A percentile compares a stretch with the other conserved stretches of the same genome.
Evolutionary conservation across 2,113 vertebrate species (phyloP).

Genomic region (Spheniscus mendiculus): DNA sequence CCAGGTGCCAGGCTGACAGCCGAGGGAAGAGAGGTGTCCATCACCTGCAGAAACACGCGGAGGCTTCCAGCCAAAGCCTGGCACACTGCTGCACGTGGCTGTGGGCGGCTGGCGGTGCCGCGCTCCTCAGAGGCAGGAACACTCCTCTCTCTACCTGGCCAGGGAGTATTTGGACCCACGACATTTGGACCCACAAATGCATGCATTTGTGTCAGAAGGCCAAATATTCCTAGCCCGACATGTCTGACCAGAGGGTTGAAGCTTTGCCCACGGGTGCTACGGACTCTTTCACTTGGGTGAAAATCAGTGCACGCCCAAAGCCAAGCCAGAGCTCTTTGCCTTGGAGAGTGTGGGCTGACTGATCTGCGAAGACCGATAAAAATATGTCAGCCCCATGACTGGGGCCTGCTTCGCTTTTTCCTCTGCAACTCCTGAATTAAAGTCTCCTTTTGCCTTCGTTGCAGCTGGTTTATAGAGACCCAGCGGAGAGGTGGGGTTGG

Average conservation of each 20-base stretch:
- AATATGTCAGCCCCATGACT: too few relatives aligned
- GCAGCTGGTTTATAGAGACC: background rate
- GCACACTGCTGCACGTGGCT: background rate
- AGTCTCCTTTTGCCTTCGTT: too few relatives aligned
- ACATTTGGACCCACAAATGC: background rate
- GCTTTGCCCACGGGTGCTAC: background rate
- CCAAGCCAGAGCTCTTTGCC: background rate
- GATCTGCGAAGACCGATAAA: background rate
- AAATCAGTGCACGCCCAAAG: background rate
- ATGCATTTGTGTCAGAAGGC: background rate
- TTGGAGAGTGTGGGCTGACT: background rate
- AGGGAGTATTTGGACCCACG: background rate
- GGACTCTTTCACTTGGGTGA: background rate
- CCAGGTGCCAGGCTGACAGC: background rate
- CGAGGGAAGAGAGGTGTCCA: background rate
- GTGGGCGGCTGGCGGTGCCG: background rate
- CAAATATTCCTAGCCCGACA: background rate
- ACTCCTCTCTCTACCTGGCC: background rate
- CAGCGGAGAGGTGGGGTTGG: background rate
- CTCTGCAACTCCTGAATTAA: background rate
- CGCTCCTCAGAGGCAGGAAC: background rate
- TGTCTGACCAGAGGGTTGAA: background rate
- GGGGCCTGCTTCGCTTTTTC: background rate
- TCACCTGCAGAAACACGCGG: background rate
- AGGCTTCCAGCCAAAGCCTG: fast-evolving